Conservation (phyloP, 92 coral and sea anemone genomes). For the Pocillopora meandrina region DNA sequence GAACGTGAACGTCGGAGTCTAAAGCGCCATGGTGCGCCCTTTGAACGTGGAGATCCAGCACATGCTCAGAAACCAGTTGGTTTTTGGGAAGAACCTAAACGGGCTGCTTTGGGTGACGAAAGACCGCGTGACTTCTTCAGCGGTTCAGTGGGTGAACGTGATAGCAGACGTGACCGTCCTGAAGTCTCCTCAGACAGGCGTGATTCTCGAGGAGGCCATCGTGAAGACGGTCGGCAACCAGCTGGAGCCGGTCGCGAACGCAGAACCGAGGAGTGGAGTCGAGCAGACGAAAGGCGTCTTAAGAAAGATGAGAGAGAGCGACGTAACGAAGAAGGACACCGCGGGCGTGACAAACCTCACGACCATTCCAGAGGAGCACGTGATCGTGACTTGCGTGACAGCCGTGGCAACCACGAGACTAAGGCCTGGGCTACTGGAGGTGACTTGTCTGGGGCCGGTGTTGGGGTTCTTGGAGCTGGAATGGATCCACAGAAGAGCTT, state of each 20-base stretch:
- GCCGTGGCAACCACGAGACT: constrained; percentile 76
- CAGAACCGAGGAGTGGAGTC: constrained; percentile 63
- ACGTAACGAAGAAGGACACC: constrained; percentile 56
- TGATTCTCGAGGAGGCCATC: constrained; percentile 86
- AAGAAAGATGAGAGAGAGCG: constrained; percentile 53
- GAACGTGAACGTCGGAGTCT: constrained; percentile 93
- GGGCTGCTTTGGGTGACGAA: constrained; percentile 76
- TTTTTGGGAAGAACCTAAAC: constrained; percentile 96
- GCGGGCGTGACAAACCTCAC: constrained; percentile 42
- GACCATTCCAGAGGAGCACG: constrained; percentile 47
- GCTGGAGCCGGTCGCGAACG: constrained; percentile 50
- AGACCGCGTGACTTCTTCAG: constrained; percentile 88
- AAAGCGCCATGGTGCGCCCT: constrained; percentile 83
- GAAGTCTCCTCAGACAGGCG: constrained; percentile 79
- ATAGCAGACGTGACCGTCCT: constrained; percentile 70
- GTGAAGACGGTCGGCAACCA: constrained; percentile 69
- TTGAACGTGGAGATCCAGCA: constrained; percentile 69
- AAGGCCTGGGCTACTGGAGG: constrained; percentile 68
- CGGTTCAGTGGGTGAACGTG: constrained; percentile 73
- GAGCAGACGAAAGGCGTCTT: constrained; percentile 53
- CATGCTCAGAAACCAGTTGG: constrained; percentile 78
- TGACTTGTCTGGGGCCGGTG: constrained; percentile 53
- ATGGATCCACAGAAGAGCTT: constrained; percentile 96
- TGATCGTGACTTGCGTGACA: constrained; percentile 79
- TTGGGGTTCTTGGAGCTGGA: constrained; percentile 61